A percentile compares a stretch with the other conserved stretches of the same genome.
phyloP scores from a whole-genome alignment of 2,797 vertebrate species.

The Ciconia nigra region DNA sequence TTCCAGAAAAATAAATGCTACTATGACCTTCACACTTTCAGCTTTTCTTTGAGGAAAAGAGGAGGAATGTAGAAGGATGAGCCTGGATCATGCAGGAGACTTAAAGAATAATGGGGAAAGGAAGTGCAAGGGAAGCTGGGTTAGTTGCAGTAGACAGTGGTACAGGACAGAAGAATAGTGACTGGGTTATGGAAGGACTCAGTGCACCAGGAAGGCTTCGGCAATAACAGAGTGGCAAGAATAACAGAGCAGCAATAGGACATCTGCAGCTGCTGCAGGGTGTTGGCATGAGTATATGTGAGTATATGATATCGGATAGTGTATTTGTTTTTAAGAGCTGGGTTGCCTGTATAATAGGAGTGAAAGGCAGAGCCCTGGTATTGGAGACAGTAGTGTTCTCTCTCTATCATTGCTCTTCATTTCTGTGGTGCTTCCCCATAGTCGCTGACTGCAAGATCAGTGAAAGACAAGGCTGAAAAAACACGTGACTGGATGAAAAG shows the following conservation, averaged over 20 bases:
- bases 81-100: neutral
- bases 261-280: neutral
- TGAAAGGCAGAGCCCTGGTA: neutral
- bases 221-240: neutral
- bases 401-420: neutral
- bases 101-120: neutral
- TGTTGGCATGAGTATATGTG: neutral
- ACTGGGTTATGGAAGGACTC: neutral
- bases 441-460: neutral
- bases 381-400: rapidly evolving
- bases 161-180: neutral
- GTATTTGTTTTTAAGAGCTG: neutral
- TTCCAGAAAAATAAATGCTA: neutral
- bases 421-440: neutral
- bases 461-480: neutral
- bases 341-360: rapidly evolving
- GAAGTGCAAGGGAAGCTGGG: neutral
- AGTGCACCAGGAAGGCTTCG: neutral
- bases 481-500: neutral
- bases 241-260: neutral
- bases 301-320: neutral
- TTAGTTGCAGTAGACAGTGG: neutral
- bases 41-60: neutral
- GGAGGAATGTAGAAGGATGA: neutral
- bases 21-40: neutral